Conservation (phyloP, 2,113 vertebrate genomes). For the Aspiorhynchus laticeps region DNA sequence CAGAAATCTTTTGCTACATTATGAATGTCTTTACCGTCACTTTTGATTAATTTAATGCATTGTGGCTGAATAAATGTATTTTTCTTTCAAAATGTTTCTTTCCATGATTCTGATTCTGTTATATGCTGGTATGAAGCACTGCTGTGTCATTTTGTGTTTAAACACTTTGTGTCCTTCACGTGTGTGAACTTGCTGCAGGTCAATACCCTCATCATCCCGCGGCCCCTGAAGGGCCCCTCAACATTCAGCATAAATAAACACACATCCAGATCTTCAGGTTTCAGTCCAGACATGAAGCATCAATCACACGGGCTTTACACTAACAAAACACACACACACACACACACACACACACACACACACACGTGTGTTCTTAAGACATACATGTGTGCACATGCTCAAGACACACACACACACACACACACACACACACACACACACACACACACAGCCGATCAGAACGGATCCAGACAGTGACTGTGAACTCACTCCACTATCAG, state of each 20-base stretch:
- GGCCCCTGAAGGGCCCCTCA: constrained; percentile 60
- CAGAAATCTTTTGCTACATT: too few relatives aligned
- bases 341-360: constrained; percentile 48
- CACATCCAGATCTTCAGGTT: neutral
- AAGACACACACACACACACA: constrained; percentile 37
- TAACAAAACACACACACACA: constrained; percentile 39
- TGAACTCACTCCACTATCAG: neutral
- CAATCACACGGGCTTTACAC: constrained; percentile 52
- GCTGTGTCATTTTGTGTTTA: neutral
- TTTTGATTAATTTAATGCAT: too few relatives aligned
- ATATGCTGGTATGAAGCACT: neutral
- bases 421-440: constrained; percentile 47
- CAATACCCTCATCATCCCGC: neutral
- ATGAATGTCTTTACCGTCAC: too few relatives aligned
- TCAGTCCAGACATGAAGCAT: constrained; percentile 60
- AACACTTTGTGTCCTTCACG: neutral
- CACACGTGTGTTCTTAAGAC: constrained; percentile 27
- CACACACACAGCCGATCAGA: neutral
- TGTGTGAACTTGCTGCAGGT: neutral
- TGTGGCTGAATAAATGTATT: too few relatives aligned
- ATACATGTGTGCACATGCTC: neutral
- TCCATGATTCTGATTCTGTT: neutral
- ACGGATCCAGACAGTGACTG: neutral
- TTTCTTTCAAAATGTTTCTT: too few relatives aligned
- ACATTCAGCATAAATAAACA: constrained; percentile 39